These are phyloP conservation scores for Rhynchomys soricoides DNA, from an alignment of 2,113 vertebrate genomes.

Conservation along the genomic window DNA sequence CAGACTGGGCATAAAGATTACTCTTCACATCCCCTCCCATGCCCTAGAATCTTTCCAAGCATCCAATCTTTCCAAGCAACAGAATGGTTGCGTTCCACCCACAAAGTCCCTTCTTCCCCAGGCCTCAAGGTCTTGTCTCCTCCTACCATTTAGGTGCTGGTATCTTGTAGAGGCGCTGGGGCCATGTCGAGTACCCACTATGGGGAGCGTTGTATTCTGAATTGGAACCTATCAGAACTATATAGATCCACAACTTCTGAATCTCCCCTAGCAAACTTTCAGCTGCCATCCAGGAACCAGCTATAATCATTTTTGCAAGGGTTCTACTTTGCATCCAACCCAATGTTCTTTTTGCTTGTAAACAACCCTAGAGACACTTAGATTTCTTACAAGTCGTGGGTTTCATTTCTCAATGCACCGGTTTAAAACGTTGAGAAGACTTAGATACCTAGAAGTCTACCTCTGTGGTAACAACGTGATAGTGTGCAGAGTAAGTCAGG, in stretches of 20 bases:
- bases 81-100: neutral
- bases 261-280: slow-evolving; percentile 16
- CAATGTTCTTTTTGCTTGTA: slow-evolving; percentile 40
- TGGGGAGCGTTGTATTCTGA: neutral
- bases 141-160: neutral
- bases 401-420: neutral
- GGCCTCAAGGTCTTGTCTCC: neutral
- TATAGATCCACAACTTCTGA: neutral
- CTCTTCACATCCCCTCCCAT: neutral
- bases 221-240: neutral
- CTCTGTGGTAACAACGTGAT: neutral
- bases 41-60: neutral
- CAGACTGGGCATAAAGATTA: neutral
- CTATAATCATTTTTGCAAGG: slow-evolving; percentile 17
- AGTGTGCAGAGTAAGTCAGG: neutral
- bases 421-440: neutral
- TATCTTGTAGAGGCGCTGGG: neutral
- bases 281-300: neutral
- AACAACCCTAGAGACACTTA: slow-evolving; percentile 24
- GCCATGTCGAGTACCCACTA: neutral
- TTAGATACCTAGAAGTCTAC: neutral
- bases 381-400: neutral
- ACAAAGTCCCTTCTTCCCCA: neutral
- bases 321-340: slow-evolving; percentile 19
- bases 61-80: neutral